Base-by-base conservation (phyloP, 2,888 invertebrate species). In the Ophonus ardosiacus region DNA sequence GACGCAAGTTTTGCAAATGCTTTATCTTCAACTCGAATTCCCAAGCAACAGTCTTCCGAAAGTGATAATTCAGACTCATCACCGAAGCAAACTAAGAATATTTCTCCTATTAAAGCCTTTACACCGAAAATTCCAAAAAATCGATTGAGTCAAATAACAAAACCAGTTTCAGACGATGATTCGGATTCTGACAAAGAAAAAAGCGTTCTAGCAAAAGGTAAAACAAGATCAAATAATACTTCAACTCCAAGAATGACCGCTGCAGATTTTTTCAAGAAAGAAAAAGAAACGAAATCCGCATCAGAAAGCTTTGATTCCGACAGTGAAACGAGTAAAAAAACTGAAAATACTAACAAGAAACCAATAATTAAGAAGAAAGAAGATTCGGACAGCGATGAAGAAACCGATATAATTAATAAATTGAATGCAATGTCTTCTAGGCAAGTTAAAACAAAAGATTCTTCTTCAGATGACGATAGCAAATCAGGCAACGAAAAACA, bases 1-100 rank as follows among this genome's bases (percentile, higher is more conserved):
- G 85, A 85, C 43, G 68, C 79, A 40, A 85, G 85, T 80, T 85
- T 85, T 80, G 24, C 85, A 56, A 80, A 80, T 71, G 85, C 59
- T 13, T 43, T 85, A 38, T 80, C 85, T 7, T 85, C 85, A 7
- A 85, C 85, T 10, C 85, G 80, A 59, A 80, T 85, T 21, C 68
- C 83, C 8, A 21, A 15, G 76, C 24, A 10, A 56, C 59, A 61
- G 17, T 15, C 24, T 31, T 79, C 79, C 21, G 43, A 18, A 10
- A 18, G 18, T 17, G 40, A 40, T 17, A 18, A 51, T 6, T 51
- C 43, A 17, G 71, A 74, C 18, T 15, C 43, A 5, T 40, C 68
- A 68, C 13, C 4, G 0, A 2, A 21, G 18, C 21, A n/a, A 17
- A 68, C 15, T n/a, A 40, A 68, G 31, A 68, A 31, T 15, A 68